These are phyloP conservation scores for Cetoscarus ocellatus DNA, from an alignment of 2,797 vertebrate genomes.

Conservation along the genomic window DNA sequence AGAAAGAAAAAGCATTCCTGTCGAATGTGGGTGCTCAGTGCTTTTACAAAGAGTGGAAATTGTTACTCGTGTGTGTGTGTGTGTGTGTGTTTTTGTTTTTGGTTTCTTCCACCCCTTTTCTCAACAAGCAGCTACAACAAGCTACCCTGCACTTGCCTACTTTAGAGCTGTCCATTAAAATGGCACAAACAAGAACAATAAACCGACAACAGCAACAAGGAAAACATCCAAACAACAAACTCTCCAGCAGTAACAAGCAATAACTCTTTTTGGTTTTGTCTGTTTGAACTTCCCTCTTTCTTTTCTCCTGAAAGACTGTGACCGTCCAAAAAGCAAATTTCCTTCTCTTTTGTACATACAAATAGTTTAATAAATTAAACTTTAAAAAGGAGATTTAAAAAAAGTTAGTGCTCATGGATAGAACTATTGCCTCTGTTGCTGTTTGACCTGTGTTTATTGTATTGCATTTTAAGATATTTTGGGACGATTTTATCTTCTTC, in stretches of 20 bases:
- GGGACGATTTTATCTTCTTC: slow-evolving; percentile 65
- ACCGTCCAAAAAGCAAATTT: slow-evolving; percentile 74
- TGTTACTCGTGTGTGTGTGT: slow-evolving; percentile 42
- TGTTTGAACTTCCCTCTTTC: slow-evolving; percentile 41
- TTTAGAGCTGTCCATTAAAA: slow-evolving; percentile 74
- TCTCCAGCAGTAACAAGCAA: slow-evolving; percentile 87
- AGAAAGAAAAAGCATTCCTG: slow-evolving; percentile 60
- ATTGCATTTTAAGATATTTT: slow-evolving; percentile 80
- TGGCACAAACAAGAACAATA: slow-evolving; percentile 60
- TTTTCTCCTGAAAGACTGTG: slow-evolving; percentile 51
- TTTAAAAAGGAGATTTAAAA: slow-evolving; percentile 55
- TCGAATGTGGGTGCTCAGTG: slow-evolving; percentile 65
- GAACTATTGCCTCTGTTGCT: slow-evolving; percentile 83
- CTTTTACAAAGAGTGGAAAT: slow-evolving; percentile 64
- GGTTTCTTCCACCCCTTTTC: slow-evolving; percentile 30
- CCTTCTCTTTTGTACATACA: slow-evolving; percentile 80
- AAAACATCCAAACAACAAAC: slow-evolving; percentile 55
- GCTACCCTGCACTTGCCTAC: slow-evolving; percentile 80
- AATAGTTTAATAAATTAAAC: slow-evolving; percentile 82
- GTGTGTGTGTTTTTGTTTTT: slow-evolving; percentile 44
- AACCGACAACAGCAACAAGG: slow-evolving; percentile 48
- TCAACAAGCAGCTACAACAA: slow-evolving; percentile 80
- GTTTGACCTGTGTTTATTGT: slow-evolving; percentile 84
- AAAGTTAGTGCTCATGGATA: slow-evolving; percentile 75
- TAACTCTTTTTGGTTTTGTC: slow-evolving; percentile 76